These are phyloP conservation scores for Aleiodes alternator DNA, from an alignment of 2,888 invertebrate genomes.

Conservation along the genomic window DNA sequence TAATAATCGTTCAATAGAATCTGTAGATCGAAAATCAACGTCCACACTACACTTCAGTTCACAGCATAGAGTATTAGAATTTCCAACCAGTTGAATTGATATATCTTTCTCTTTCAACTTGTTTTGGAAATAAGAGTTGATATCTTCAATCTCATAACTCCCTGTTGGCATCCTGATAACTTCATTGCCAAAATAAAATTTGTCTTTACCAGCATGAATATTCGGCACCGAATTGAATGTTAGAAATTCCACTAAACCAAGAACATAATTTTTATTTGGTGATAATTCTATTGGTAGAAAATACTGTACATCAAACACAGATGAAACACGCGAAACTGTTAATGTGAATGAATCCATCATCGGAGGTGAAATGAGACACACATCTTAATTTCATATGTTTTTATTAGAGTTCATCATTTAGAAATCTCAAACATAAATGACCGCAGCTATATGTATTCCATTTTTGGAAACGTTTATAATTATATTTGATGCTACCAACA, in stretches of 20 bases:
- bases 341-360: slow-evolving; percentile 58
- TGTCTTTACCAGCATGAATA: slow-evolving; percentile 56
- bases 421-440: not conserved
- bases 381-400: not conserved
- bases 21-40: too few species aligned
- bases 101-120: not conserved
- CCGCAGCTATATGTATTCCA: not conserved
- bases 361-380: not conserved
- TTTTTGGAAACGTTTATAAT: not conserved
- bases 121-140: slow-evolving; percentile 38
- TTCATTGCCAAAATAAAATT: slow-evolving; percentile 43
- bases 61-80: not conserved
- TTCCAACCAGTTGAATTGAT: not conserved
- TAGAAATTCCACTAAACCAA: slow-evolving; percentile 62
- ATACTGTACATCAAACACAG: slow-evolving; percentile 56
- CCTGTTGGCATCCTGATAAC: slow-evolving; percentile 58
- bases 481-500: not conserved
- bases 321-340: slow-evolving; percentile 58
- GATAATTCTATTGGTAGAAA: slow-evolving; percentile 59
- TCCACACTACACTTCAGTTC: too few species aligned
- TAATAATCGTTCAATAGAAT: too few species aligned
- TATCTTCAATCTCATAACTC: slow-evolving; percentile 64
- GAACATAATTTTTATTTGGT: slow-evolving; percentile 55
- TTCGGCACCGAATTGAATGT: slow-evolving; percentile 62
- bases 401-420: not conserved